Base-by-base conservation (phyloP, 2,888 invertebrate species). In the Bursaphelenchus okinawaensis region DNA sequence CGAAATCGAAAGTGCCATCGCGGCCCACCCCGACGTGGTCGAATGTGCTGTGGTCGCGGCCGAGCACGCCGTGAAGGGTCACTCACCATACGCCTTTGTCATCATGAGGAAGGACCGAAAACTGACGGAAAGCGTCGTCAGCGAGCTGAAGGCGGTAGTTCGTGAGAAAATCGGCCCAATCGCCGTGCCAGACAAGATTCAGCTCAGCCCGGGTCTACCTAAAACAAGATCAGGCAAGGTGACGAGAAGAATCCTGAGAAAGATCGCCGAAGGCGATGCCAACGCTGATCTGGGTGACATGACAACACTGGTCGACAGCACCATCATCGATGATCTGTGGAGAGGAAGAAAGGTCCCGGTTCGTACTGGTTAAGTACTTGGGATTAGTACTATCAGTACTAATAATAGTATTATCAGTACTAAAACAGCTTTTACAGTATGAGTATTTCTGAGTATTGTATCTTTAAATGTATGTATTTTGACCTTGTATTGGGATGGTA, bases 1-100 rank as follows among this genome's bases (percentile, higher is more conserved):
- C 0, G 94, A 98, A 86, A 86, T 88, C 24, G 87, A 88, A 76
- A 85, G 86, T 0, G 86, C 86, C 8, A 78, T 86, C 52, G 83
- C 84, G 16, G 83, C 84, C 31, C 86, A 87, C 72, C 75, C 74
- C 23, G 78, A 79, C 51, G 90, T 98, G 0, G 89, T 93, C 0
- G 98, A 98, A 84, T 91, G 95, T 0, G 98, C 98, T 0, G 96
- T 93, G 0, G 96, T 98, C 0, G 90, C 94, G 7, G 90, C 90
- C 73, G 92, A 93, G 0, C 96, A 98, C 85, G 88, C 89, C 0
- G 88, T 98, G 67, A 98, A 98, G 85, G 96, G 98, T 26, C 93
- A 96, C 84, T 92, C 93, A 76, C 88, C 96, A 1, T 95, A 98
- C 84, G 95, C 95, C 84, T 98, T 95, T 84, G 89, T 98, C 19